Evolutionary conservation across 2,797 vertebrate species (phyloP).

Genomic region (Halcyon badia): DNA sequence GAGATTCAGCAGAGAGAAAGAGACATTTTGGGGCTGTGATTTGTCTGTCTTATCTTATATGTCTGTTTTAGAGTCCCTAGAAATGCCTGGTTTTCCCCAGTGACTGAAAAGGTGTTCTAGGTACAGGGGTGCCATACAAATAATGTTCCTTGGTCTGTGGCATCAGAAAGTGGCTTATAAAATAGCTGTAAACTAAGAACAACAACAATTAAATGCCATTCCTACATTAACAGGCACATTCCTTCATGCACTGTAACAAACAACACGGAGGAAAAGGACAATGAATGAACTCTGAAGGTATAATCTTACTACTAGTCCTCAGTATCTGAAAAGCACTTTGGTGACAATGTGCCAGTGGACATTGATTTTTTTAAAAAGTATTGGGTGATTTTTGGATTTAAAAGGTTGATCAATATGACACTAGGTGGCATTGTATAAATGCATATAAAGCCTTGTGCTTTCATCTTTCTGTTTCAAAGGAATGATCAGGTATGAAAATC

Average conservation of each 20-base stretch:
- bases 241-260: not conserved
- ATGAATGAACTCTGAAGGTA: not conserved
- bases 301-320: not conserved
- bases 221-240: not conserved
- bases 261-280: rapidly evolving
- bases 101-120: not conserved
- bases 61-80: not conserved
- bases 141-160: rapidly evolving
- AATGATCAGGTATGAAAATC: not conserved
- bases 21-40: not conserved
- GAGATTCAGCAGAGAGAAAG: not conserved
- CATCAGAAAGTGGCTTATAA: not conserved
- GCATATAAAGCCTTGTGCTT: not conserved
- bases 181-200: not conserved
- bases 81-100: not conserved
- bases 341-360: not conserved
- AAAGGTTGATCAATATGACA: not conserved
- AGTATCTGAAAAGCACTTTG: not conserved
- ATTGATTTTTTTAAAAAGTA: not conserved
- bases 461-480: not conserved
- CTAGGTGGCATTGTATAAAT: conserved; percentile 70
- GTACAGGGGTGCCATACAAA: not conserved
- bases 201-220: not conserved
- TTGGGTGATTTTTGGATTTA: not conserved
- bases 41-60: not conserved